phyloP scores from a whole-genome alignment of 1,140 invertebrate genomes.

The Drosophila mayri region DNA sequence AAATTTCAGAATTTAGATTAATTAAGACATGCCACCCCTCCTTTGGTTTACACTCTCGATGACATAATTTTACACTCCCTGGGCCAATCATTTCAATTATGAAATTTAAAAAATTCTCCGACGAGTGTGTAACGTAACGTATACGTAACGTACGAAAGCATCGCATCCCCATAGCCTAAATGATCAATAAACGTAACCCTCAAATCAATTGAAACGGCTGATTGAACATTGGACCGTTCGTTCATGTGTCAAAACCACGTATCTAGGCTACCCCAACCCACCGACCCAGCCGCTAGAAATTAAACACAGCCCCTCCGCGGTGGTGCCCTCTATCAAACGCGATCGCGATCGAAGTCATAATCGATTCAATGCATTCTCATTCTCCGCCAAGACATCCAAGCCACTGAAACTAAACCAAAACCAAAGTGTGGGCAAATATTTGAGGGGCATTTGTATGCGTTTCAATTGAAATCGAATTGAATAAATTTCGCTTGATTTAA shows the following conservation, averaged over 20 bases:
- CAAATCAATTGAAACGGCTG: constrained; percentile 76
- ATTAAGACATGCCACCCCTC: constrained; percentile 38
- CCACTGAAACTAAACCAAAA: constrained; percentile 22
- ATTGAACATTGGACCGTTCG: constrained; percentile 70
- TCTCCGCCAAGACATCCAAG: constrained; percentile 18
- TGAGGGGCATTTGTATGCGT: constrained; percentile 59
- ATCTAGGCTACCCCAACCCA: constrained; percentile 52
- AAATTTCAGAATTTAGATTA: constrained; percentile 55
- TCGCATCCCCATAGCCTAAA: constrained; percentile 17
- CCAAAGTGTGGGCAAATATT: constrained; percentile 61
- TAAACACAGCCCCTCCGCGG: constrained; percentile 51
- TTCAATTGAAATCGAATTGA: constrained; percentile 81
- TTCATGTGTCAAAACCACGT: constrained; percentile 60
- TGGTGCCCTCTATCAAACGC: constrained; percentile 34
- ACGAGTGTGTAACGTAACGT: constrained; percentile 24
- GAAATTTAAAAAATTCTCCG: constrained; percentile 43
- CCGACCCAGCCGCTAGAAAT: constrained; percentile 43
- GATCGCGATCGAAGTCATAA: constrained; percentile 64
- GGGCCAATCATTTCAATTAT: constrained; percentile 8
- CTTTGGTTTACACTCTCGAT: constrained; percentile 40
- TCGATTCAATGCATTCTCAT: constrained; percentile 65
- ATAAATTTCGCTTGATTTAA: constrained; percentile 82
- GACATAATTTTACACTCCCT: constrained; percentile 25
- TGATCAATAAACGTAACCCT: constrained; percentile 57
- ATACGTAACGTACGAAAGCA: constrained; percentile 14